Conservation (phyloP, 35 echinoderm and acorn worm species). For the Apostichopus japonicus region DNA sequence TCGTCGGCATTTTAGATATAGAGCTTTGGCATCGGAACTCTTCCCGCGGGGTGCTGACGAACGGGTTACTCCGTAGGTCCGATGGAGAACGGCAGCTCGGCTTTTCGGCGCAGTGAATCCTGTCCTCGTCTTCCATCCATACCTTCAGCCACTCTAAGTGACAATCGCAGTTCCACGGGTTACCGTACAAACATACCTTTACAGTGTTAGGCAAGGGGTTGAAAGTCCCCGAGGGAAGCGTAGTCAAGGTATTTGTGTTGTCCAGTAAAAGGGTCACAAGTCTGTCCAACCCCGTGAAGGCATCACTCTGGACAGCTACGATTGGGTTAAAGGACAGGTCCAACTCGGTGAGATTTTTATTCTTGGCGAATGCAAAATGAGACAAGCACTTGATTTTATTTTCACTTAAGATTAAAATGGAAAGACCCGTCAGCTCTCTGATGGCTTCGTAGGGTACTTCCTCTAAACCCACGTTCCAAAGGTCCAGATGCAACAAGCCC, state of each 20-base stretch:
- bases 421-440: neutral
- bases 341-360: constrained; percentile 14
- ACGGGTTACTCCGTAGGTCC: neutral
- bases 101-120: constrained; percentile 33
- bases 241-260: constrained; percentile 34
- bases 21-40: constrained; percentile 5
- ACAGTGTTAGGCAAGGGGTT: neutral
- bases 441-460: constrained; percentile 30
- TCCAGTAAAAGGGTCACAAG: constrained; percentile 12
- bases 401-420: constrained; percentile 20
- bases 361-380: constrained; percentile 5
- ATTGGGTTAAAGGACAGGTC: constrained; percentile 49
- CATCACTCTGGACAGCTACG: neutral
- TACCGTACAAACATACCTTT: constrained; percentile 32
- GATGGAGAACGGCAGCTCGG: constrained; percentile 20
- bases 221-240: neutral
- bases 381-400: constrained; percentile 51
- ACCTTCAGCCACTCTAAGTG: constrained; percentile 43
- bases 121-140: constrained; percentile 7
- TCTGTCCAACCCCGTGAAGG: constrained; percentile 3
- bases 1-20: constrained; percentile 1
- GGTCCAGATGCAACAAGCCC: neutral
- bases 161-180: constrained; percentile 47
- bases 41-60: neutral
- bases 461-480: constrained; percentile 20